Base-by-base conservation (phyloP, 2,888 invertebrate species). In the Aethes cnicana region DNA sequence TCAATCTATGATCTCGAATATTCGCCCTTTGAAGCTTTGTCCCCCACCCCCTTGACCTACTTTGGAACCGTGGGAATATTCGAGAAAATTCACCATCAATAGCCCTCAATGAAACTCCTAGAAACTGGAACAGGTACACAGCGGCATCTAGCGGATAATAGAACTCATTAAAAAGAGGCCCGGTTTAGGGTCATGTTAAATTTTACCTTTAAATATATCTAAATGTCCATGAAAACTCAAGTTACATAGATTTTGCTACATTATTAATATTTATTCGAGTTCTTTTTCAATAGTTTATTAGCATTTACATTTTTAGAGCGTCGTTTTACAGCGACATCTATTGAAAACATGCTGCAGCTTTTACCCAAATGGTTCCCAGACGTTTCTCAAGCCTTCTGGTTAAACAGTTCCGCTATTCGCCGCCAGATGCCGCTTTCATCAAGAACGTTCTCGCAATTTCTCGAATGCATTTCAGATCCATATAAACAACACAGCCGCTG, bases 401-500 rank as follows among this genome's bases (percentile, higher is more conserved):
- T n/a, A n/a, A 2, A 12, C 32, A 53, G 49, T 62, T 50, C 21
- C 2, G 18, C 63, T 61, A 62, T 44, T 64, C 6, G 7, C 17
- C 52, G 30, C 42, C 47, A 72, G 73, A 62, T 66, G 68, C 54
- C 65, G 49, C 48, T 55, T 9, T 43, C 9, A 7, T 61, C 62
- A 16, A 43, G 65, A 66, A 59, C 26, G 1, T 59, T 67, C 68
- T 28, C 47, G 52, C 23, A 17, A 9, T 47, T 61, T 64, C 70
- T 48, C 50, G 68, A 54, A 35, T 3, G 4, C 30, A 9, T 26
- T 30, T 54, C 20, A 36, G 41, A 17, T 30, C 47, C 55, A 59
- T 77, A 80, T 82, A 81, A 71, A 77, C 76, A 66, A 67, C 59
- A 53, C 54, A 56, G 55, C 53, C 53, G 57, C 61, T 47, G 47